phyloP scores from a whole-genome alignment of 2,797 vertebrate species.

The Sitta carolinensis region DNA sequence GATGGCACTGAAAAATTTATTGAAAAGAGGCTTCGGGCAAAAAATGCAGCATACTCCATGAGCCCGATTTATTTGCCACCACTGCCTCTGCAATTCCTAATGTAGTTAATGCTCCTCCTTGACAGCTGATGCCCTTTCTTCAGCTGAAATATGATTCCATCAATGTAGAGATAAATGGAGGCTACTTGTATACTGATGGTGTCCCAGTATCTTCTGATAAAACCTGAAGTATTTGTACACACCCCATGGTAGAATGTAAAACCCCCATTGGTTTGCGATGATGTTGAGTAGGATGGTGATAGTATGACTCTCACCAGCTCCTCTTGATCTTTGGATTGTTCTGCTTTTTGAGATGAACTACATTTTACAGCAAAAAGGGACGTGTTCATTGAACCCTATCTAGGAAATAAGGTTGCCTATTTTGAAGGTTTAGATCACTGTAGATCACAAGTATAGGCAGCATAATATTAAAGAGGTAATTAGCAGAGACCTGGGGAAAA shows the following conservation, averaged over 20 bases:
- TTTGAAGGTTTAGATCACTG: neutral
- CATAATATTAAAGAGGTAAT: neutral
- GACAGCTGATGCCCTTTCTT: neutral
- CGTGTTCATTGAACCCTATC: neutral
- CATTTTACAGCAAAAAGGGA: neutral
- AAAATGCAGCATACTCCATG: neutral
- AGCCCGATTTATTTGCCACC: neutral
- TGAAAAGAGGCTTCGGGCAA: neutral
- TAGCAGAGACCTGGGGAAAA: neutral
- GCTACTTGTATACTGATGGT: neutral
- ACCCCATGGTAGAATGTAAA: fast-evolving
- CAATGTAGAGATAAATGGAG: neutral
- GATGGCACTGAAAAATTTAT: neutral
- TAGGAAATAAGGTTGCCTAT: neutral
- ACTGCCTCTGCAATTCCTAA: neutral
- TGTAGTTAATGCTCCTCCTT: neutral
- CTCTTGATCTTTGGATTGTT: neutral
- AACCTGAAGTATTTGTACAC: neutral
- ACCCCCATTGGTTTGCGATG: neutral
- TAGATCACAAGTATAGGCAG: neutral
- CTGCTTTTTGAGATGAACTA: neutral
- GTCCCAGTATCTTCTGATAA: neutral
- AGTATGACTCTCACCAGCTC: neutral
- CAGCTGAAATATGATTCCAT: neutral
- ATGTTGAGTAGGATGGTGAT: neutral